Evolutionary conservation across 2,797 vertebrate genomes (phyloP).

Genomic region (Peromyscus attwateri): DNA sequence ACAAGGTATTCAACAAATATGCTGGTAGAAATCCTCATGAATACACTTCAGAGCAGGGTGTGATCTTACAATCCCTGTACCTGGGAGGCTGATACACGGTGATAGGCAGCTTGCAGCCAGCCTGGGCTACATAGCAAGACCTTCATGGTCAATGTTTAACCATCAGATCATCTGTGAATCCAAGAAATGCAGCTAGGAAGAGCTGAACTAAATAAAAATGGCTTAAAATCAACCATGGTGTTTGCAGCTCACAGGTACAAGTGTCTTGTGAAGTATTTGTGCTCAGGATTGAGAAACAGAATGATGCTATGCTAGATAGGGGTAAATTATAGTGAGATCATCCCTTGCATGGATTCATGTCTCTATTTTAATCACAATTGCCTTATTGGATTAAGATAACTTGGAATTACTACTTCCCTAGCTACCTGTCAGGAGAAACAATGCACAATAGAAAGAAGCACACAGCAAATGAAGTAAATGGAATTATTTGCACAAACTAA

Average conservation of each 20-base stretch:
- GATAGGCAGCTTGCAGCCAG: not conserved
- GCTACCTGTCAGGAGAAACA: slow-evolving; percentile 12
- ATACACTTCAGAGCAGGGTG: not conserved
- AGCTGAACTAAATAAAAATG: not conserved
- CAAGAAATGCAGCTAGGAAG: not conserved
- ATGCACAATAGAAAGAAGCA: not conserved
- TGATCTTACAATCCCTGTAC: not conserved
- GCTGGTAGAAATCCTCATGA: not conserved
- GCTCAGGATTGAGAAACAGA: not conserved
- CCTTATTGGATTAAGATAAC: not conserved
- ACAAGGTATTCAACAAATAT: not conserved
- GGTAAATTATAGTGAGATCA: not conserved
- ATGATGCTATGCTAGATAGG: not conserved
- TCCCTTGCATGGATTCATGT: not conserved
- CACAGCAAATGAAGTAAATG: not conserved
- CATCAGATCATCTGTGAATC: not conserved
- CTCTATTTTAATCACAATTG: not conserved
- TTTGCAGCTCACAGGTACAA: not conserved
- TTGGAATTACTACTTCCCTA: slow-evolving; percentile 10
- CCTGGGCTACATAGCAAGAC: not conserved
- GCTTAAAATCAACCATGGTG: not conserved
- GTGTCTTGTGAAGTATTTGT: not conserved
- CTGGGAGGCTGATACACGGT: not conserved
- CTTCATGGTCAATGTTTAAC: not conserved
- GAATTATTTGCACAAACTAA: not conserved